These are phyloP conservation scores for Dolichopus griseipennis DNA, from an alignment of 2,888 invertebrate genomes.

Conservation along the genomic window DNA sequence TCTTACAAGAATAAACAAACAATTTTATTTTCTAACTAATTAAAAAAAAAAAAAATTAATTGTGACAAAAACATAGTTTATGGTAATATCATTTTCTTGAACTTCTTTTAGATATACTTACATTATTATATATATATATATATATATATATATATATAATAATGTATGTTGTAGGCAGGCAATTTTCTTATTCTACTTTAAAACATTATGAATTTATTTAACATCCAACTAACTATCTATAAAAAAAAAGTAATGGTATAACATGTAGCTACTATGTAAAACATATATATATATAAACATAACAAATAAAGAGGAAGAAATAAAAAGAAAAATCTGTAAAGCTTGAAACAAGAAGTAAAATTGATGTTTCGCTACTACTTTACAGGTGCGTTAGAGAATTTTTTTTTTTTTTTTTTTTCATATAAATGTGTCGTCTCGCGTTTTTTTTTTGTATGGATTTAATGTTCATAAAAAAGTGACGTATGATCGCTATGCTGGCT, in stretches of 20 bases:
- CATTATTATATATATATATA: no score
- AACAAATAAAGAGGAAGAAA: not conserved
- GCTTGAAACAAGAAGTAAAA: not conserved
- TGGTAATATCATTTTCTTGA: not conserved
- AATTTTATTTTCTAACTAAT: not conserved
- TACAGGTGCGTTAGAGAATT: constrained; percentile 6
- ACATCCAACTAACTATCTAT: not conserved
- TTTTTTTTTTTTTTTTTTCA: not conserved
- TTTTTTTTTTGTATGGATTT: not conserved
- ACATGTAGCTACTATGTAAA: not conserved
- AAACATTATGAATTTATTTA: not conserved
- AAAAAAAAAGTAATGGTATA: not conserved
- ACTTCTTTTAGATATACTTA: no score
- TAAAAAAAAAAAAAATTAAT: not conserved
- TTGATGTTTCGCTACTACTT: not conserved
- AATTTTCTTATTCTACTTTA: not conserved
- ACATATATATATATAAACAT: not conserved
- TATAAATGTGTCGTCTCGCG: not conserved
- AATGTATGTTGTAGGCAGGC: not conserved
- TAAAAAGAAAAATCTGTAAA: not conserved
- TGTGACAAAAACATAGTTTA: constrained; percentile 1
- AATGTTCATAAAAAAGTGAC: not conserved
- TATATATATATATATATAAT: no score
- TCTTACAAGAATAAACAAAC: no score
- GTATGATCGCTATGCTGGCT: constrained; percentile 1